These are phyloP conservation scores for Chromoteleia sp. DNA, from an alignment of 2,888 invertebrate genomes.

Conservation along the genomic window DNA sequence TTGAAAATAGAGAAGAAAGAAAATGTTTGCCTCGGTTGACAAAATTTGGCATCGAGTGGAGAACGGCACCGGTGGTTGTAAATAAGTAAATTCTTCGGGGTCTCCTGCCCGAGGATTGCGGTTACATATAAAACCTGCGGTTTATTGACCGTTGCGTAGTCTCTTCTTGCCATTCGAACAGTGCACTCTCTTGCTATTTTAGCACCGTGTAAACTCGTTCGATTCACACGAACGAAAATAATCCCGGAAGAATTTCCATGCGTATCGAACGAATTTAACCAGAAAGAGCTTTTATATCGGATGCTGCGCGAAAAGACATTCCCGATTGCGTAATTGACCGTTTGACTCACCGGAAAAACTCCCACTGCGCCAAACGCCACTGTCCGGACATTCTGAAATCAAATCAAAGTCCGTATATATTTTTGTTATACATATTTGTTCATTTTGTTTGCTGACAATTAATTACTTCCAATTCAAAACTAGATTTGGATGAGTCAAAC, in stretches of 20 bases:
- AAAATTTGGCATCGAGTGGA: background rate
- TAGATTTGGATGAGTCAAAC: no score
- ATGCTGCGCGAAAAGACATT: slow-evolving; percentile 25
- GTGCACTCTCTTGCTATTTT: slow-evolving; percentile 51
- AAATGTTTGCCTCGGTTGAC: background rate
- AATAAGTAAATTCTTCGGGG: slow-evolving; percentile 41
- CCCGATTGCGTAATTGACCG: slow-evolving; percentile 19
- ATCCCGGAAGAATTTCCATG: slow-evolving; percentile 60
- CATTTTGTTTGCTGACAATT: no score
- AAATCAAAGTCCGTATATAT: slow-evolving; percentile 12
- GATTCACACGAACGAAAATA: slow-evolving; percentile 65
- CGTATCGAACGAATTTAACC: slow-evolving; percentile 42
- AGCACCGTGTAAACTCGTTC: slow-evolving; percentile 49
- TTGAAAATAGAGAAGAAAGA: no score
- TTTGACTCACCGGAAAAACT: slow-evolving; percentile 54
- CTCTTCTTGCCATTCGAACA: slow-evolving; percentile 41
- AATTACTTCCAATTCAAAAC: no score
- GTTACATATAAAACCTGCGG: slow-evolving; percentile 48
- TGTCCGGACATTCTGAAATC: slow-evolving; percentile 55
- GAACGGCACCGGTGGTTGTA: background rate
- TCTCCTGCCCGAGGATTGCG: slow-evolving; percentile 4
- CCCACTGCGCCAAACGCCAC: slow-evolving; percentile 23
- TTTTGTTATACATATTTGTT: background rate
- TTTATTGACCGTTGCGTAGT: slow-evolving; percentile 58
- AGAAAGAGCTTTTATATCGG: slow-evolving; percentile 28